phyloP scores from a whole-genome alignment of 2,888 invertebrate species.

The Thymelicus lineola region DNA sequence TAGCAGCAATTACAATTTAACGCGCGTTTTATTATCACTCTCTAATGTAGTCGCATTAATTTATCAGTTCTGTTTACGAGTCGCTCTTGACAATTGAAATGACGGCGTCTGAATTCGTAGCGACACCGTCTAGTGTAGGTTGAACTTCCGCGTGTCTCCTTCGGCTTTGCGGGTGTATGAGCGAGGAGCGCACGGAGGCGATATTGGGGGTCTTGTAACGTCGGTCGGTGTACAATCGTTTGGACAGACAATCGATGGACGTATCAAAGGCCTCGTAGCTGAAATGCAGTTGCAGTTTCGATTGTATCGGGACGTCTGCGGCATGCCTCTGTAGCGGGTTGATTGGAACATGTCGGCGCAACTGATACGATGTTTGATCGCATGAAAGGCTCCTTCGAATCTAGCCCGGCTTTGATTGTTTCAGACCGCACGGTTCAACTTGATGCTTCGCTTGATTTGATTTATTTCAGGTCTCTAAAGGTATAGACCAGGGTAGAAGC shows the following conservation, averaged over 20 bases:
- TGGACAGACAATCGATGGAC: slow-evolving; percentile 83
- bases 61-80: slow-evolving; percentile 82
- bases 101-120: slow-evolving; percentile 73
- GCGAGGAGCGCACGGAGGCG: slow-evolving; percentile 45
- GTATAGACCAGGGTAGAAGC: no score
- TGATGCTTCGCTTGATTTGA: slow-evolving; percentile 30
- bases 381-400: slow-evolving; percentile 50
- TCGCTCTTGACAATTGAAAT: slow-evolving; percentile 81
- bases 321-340: slow-evolving; percentile 74
- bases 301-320: slow-evolving; percentile 82
- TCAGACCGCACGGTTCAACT: slow-evolving; percentile 7
- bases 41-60: slow-evolving; percentile 83
- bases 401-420: slow-evolving; percentile 40
- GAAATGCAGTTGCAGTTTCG: slow-evolving; percentile 81
- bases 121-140: slow-evolving; percentile 52
- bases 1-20: slow-evolving; percentile 81
- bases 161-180: slow-evolving; percentile 47
- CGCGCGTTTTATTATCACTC: slow-evolving; percentile 83
- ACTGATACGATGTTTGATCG: slow-evolving; percentile 69
- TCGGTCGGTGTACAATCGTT: slow-evolving; percentile 74
- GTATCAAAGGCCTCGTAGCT: slow-evolving; percentile 81
- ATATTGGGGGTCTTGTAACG: slow-evolving; percentile 55
- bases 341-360: slow-evolving; percentile 78
- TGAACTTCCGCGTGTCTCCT: slow-evolving; percentile 55
- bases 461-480: slow-evolving; percentile 16